Evolutionary conservation across 2,888 invertebrate genomes (phyloP).

Genomic region (Eupithecia pulchellata): DNA sequence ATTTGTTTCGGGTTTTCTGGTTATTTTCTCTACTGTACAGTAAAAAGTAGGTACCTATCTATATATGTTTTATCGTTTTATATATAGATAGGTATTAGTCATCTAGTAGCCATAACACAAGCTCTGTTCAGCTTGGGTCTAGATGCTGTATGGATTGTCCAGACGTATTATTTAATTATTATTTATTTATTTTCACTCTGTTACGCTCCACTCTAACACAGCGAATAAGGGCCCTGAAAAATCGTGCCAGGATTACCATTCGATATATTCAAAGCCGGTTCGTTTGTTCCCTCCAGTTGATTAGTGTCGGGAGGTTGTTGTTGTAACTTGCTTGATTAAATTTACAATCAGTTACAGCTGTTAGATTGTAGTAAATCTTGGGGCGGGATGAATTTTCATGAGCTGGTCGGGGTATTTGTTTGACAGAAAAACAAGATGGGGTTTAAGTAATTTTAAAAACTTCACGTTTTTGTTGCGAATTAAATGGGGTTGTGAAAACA

Average conservation of each 20-base stretch:
- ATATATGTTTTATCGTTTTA: too few species aligned
- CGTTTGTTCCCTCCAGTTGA: slow-evolving; percentile 8
- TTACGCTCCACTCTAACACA: too few species aligned
- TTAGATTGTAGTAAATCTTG: slow-evolving; percentile 7
- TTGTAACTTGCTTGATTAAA: slow-evolving; percentile 13
- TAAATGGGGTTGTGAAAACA: too few species aligned
- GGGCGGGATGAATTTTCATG: slow-evolving; percentile 7
- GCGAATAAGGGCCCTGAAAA: slow-evolving; percentile 48
- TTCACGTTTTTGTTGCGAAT: background rate
- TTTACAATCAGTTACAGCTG: slow-evolving; percentile 13
- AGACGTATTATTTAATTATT: too few species aligned
- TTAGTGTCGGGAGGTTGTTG: slow-evolving; percentile 5
- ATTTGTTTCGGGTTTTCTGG: too few species aligned
- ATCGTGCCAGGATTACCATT: slow-evolving; percentile 40
- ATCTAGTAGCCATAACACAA: too few species aligned
- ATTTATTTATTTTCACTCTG: too few species aligned
- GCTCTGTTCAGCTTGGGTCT: too few species aligned
- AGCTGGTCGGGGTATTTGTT: background rate
- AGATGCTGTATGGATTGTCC: too few species aligned
- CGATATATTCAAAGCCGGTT: slow-evolving; percentile 13
- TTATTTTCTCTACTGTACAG: too few species aligned
- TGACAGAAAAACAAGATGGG: background rate
- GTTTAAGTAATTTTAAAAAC: background rate
- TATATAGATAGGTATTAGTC: too few species aligned
- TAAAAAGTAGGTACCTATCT: too few species aligned